Base-by-base conservation (phyloP, 2,888 invertebrate species). In the Mayetiola destructor region DNA sequence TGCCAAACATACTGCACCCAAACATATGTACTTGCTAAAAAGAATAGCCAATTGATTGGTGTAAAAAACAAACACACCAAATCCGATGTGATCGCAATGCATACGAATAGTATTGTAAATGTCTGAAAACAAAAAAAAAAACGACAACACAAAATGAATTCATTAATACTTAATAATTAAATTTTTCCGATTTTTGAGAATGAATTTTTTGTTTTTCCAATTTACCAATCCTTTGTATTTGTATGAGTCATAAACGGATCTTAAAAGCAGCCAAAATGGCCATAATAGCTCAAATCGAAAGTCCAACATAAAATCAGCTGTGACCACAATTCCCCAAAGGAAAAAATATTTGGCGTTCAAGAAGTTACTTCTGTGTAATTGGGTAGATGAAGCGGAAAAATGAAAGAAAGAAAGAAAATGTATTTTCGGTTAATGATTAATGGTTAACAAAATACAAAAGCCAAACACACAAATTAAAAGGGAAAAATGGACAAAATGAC, bases 1-100 rank as follows among this genome's bases (percentile, higher is more conserved):
- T 92, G 91, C 94, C 94, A 96, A 63, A 95, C 90, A 73, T 92
- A 94, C 75, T 96, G 95, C 68, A 96, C 90, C 95, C 95, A 97
- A 62, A 97, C 95, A 75, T 96, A 97, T 68, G 95, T 95, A 76
- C 94, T 94, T 67, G 96, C 96, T 61, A 91, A 89, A 73, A 97
- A 95, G 75, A 96, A 93, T 71, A 95, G 80, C 87, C 94, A 94
- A 74, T 95, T 91, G 66, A 95, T 86, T 64, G 97, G 97, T 78
- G 99, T 93, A 77, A 96, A 94, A 77, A 97, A 90, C 77, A 91
- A 94, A 79, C 95, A 97, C 75, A 97, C 86, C 82, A 97, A 87
- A 76, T 97, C 97, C 66, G 96, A 94, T 63, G 95, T 95, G 66
- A 96, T 82, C 64, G 95, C 94, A 73, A 97, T 88, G 76, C 92